phyloP scores from a whole-genome alignment of 2,113 vertebrate genomes.

The Corvus hawaiiensis region DNA sequence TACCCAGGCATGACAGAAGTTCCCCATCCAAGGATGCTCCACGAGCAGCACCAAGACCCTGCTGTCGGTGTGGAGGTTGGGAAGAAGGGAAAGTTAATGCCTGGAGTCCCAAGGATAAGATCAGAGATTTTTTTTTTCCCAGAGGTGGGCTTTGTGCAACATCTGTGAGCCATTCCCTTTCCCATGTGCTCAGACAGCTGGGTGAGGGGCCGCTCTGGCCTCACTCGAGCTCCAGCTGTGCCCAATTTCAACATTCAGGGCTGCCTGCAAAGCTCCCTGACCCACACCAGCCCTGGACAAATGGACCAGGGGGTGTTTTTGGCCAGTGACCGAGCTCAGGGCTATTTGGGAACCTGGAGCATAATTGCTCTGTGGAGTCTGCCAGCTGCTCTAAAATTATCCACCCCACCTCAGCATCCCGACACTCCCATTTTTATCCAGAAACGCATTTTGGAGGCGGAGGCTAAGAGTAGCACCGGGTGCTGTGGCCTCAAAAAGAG shows the following conservation, averaged over 20 bases:
- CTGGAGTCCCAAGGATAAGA: background rate
- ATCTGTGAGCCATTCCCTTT: constrained; percentile 31
- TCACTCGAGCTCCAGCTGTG: background rate
- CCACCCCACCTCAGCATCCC: background rate
- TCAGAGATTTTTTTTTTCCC: background rate
- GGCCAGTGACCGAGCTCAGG: background rate
- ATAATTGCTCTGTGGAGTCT: background rate
- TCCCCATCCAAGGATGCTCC: background rate
- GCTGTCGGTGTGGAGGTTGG: rapidly evolving
- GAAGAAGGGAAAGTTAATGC: background rate
- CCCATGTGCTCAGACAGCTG: background rate
- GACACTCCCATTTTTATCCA: background rate
- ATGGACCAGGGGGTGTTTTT: rapidly evolving
- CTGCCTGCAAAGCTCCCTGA: background rate
- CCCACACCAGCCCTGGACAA: background rate
- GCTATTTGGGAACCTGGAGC: background rate
- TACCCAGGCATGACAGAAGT: background rate
- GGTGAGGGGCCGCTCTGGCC: background rate
- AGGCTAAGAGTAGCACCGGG: background rate
- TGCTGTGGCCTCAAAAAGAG: background rate
- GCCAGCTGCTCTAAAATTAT: constrained; percentile 41
- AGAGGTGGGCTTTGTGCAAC: background rate
- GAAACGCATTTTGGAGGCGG: background rate
- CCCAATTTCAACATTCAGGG: background rate
- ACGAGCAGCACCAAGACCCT: background rate